Conservation (phyloP, 2,888 invertebrate genomes). For the Mimas tiliae region DNA sequence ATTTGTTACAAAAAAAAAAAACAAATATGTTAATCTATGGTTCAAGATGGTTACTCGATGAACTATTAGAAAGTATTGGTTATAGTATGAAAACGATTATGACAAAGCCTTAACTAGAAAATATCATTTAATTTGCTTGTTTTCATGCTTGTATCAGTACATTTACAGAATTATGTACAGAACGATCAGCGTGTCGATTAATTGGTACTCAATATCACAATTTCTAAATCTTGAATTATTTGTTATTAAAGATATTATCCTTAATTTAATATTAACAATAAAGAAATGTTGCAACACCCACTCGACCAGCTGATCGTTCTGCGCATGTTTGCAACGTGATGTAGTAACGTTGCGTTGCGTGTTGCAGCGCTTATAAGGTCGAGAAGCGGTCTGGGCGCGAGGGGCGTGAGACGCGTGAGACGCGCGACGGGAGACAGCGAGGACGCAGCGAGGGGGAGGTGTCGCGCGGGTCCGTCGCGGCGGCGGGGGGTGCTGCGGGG, state of each 20-base stretch:
- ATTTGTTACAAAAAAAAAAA: background rate
- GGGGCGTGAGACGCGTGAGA: conserved; percentile 47
- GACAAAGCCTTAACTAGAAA: background rate
- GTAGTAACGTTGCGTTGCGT: conserved; percentile 13
- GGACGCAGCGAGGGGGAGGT: conserved; percentile 35
- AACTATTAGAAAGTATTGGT: background rate
- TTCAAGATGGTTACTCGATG: background rate
- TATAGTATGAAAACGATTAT: background rate
- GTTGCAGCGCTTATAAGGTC: conserved; percentile 73
- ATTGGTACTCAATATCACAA: no score
- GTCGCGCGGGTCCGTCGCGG: conserved; percentile 61
- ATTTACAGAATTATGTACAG: background rate
- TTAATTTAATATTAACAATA: no score
- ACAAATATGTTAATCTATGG: no score
- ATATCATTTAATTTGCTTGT: background rate
- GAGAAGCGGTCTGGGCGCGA: conserved; percentile 66
- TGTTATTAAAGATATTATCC: background rate
- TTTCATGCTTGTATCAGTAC: background rate
- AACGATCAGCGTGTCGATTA: background rate
- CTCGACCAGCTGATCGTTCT: background rate
- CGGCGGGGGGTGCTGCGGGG: conserved; percentile 50
- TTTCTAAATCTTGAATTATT: background rate
- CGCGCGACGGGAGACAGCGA: conserved; percentile 23
- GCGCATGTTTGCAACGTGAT: background rate
- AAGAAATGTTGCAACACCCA: no score